Percentiles rank a stretch among this genome's conserved stretches.
phyloP scores from a whole-genome alignment of 2,113 vertebrate genomes.

The Hystrix brachyura region DNA sequence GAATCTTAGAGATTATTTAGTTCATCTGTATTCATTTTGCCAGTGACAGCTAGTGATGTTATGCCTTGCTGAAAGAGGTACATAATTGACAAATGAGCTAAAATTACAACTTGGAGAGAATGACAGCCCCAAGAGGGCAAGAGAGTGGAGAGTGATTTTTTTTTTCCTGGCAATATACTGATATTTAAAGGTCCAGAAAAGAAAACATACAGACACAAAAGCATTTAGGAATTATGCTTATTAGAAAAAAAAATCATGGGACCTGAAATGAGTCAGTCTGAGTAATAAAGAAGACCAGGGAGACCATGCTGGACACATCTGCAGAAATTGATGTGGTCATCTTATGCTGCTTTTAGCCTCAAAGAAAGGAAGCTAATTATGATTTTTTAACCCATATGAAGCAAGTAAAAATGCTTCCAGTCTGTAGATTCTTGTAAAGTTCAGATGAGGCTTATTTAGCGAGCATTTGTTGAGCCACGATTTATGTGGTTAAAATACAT shows the following conservation, averaged over 20 bases:
- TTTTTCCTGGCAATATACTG: not conserved
- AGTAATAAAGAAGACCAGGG: not conserved
- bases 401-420: not conserved
- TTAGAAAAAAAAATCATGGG: not conserved
- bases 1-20: not conserved
- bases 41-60: not conserved
- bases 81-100: not conserved
- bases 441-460: not conserved
- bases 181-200: not conserved
- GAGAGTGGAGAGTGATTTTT: not conserved
- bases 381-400: slow-evolving; percentile 39
- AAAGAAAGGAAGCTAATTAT: not conserved
- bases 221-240: not conserved
- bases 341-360: not conserved
- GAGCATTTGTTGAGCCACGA: not conserved
- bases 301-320: not conserved
- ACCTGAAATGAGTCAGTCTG: not conserved
- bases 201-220: not conserved
- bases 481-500: not conserved
- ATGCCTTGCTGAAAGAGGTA: not conserved
- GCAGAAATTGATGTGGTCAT: not conserved
- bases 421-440: not conserved
- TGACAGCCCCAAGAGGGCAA: not conserved
- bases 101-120: not conserved
- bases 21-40: not conserved